Evolutionary conservation across 2,113 vertebrate species (phyloP).

Genomic region (Jaculus jaculus): DNA sequence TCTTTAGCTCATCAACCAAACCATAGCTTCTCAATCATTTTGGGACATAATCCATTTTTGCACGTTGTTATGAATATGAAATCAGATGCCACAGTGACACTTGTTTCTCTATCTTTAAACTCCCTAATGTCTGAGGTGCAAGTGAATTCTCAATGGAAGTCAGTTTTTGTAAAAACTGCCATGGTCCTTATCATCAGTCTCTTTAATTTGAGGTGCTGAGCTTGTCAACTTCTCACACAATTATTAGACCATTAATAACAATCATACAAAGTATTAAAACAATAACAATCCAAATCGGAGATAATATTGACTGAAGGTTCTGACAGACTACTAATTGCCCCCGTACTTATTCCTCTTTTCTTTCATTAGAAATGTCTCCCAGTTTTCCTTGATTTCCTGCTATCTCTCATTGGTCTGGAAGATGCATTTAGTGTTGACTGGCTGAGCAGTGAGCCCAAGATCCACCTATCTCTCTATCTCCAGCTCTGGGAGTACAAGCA

Average conservation of each 20-base stretch:
- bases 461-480: too few relatives aligned
- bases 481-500: too few relatives aligned
- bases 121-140: neutral
- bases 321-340: neutral
- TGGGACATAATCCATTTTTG: slow-evolving; percentile 56
- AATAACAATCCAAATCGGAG: neutral
- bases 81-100: slow-evolving; percentile 47
- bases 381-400: neutral
- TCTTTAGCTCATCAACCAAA: slow-evolving; percentile 68
- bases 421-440: too few relatives aligned
- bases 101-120: slow-evolving; percentile 49
- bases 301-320: neutral
- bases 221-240: slow-evolving; percentile 27
- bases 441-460: too few relatives aligned
- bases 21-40: slow-evolving; percentile 60
- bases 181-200: slow-evolving; percentile 5
- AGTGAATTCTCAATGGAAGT: slow-evolving; percentile 45
- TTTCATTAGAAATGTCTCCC: neutral
- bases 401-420: too few relatives aligned
- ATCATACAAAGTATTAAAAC: neutral
- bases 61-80: slow-evolving; percentile 66
- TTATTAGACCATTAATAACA: slow-evolving; percentile 11
- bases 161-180: slow-evolving; percentile 35
- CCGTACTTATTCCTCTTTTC: neutral
- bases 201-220: neutral